Conservation (phyloP, 2,113 vertebrate species). For the Dolichallabes microphthalmus region DNA sequence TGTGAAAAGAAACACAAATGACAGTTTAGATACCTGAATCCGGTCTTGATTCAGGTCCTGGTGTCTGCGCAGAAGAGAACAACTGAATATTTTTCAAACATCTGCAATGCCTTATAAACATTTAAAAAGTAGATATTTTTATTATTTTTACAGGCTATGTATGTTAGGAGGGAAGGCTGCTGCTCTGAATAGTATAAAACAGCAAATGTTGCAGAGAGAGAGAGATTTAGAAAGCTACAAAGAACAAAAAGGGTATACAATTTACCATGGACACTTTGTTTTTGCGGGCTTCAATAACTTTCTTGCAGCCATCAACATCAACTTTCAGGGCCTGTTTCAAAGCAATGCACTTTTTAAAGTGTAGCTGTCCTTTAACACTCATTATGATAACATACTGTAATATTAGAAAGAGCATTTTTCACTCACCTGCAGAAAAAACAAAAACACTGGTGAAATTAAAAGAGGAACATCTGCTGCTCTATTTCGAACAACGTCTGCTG, state of each 20-base stretch:
- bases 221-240: not conserved
- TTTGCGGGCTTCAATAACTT: constrained; percentile 70
- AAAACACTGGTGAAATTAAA: constrained; percentile 76
- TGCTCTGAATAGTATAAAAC: not conserved
- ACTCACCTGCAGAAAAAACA: constrained; percentile 72
- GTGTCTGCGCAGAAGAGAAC: constrained; percentile 1
- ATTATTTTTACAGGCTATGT: not conserved
- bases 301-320: constrained; percentile 79
- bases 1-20: not conserved
- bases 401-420: not conserved
- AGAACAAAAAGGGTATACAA: not conserved
- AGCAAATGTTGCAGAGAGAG: not conserved
- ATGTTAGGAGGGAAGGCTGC: not conserved
- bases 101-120: not conserved
- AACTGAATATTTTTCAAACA: not conserved
- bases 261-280: not conserved
- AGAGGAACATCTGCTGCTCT: constrained; percentile 54
- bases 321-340: constrained; percentile 75
- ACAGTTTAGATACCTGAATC: constrained; percentile 19
- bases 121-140: not conserved
- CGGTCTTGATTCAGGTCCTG: not conserved
- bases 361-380: not conserved
- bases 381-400: not conserved
- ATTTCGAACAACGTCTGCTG: constrained; percentile 70
- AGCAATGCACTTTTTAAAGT: not conserved